Base-by-base conservation (phyloP, 2,888 invertebrate genomes). In the Melanophora roralis region DNA sequence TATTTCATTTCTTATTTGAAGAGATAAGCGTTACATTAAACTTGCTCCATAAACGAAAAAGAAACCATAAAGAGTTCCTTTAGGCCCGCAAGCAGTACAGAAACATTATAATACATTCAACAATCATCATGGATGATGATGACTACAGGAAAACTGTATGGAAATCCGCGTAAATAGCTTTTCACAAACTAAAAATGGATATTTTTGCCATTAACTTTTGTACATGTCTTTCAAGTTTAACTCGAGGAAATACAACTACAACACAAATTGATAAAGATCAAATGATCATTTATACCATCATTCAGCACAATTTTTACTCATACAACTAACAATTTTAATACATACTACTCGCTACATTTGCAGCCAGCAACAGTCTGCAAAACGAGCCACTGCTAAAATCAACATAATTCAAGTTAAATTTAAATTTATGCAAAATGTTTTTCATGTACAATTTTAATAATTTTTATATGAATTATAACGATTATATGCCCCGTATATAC, bases 401-500 rank as follows among this genome's bases (percentile, higher is more conserved):
- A 62, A 64, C 64, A 69, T 74, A 51, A 55, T 74, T 78, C 57
- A 67, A 65, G 69, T 69, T 57, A 36, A 69, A 65, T 74, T 74
- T 65, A 78, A 78, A 78, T 78, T 78, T 78, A 78, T 78, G 78
- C 74, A 78, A 78, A 78, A 74, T 64, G 74, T 65, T 78, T 78
- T 74, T 51, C 21, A 51, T 69, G 49, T 62, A 64, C 65, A 78
- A 78, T 59, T 72, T 78, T 65, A 65, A 72, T 59, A 72, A 77
- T 65, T 60, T 69, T 53, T 40, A 67, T 72, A 60, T 60, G 60
- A 59, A 65, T 59, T 65, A 77, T 65, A 32, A 64, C 51, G 60
- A 64, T 69, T 16, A 47, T 69, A 68, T 45, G 21, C 21, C 3
- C 9, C 36, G 36, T 16, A 53, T 14, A 1, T 40, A 40, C 27